Evolutionary conservation across 2,113 vertebrate species (phyloP).

Genomic region (Tenrec ecaudatus): DNA sequence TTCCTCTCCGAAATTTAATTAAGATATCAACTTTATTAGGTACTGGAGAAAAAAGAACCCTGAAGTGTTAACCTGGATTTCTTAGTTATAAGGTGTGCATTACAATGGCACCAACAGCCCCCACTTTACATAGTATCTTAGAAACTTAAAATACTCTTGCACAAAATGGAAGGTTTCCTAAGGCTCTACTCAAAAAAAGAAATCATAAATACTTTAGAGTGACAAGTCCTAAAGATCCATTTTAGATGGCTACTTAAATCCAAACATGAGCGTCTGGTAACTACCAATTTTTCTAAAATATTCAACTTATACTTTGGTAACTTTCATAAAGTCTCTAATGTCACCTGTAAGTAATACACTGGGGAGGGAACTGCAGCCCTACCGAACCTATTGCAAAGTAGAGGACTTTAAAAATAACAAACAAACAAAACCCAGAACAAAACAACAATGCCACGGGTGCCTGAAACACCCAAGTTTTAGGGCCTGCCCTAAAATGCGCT

Average conservation of each 20-base stretch:
- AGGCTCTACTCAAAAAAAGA: conserved; percentile 16
- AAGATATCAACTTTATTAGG: conserved; percentile 8
- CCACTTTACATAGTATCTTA: background rate
- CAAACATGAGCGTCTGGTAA: background rate
- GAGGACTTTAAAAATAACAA: background rate
- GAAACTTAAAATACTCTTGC: background rate
- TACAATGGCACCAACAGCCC: background rate
- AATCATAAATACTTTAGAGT: background rate
- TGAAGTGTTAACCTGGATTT: background rate
- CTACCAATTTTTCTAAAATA: conserved; percentile 3
- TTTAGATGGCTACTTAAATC: conserved; percentile 24
- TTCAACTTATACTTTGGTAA: background rate
- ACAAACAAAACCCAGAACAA: background rate
- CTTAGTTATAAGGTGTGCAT: background rate
- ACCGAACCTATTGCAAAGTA: conserved; percentile 8
- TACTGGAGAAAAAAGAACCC: background rate
- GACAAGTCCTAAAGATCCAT: background rate
- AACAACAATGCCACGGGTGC: background rate
- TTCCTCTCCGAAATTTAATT: background rate
- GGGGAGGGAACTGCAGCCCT: background rate
- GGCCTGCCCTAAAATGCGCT: background rate
- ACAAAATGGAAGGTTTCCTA: conserved; percentile 35
- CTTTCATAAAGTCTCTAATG: conserved; percentile 28
- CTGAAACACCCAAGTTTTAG: conserved; percentile 17
- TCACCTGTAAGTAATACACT: background rate